These are phyloP conservation scores for Sebastes alutus DNA, from an alignment of 2,797 vertebrate genomes.

Conservation along the genomic window DNA sequence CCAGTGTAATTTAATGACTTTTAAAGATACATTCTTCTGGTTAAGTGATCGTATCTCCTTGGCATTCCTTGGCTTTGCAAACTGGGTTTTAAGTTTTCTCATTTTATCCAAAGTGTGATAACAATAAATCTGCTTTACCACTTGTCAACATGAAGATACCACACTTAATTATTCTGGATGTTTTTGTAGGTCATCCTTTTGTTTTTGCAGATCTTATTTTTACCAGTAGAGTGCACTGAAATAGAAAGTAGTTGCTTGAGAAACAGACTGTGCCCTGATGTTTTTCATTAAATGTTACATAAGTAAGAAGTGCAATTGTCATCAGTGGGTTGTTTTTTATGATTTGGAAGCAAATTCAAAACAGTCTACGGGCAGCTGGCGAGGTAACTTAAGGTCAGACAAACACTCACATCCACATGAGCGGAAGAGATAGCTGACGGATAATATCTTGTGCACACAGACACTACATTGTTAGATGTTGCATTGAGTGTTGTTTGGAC, in stretches of 20 bases:
- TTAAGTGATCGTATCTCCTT: conserved; percentile 23
- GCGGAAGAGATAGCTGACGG: background rate
- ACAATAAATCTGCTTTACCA: background rate
- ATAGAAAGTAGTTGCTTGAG: background rate
- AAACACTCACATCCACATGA: conserved; percentile 27
- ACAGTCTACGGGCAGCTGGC: conserved; percentile 42
- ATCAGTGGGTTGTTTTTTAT: conserved; percentile 23
- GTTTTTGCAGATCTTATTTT: conserved; percentile 9
- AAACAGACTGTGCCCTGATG: conserved; percentile 12
- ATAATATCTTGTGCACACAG: conserved; percentile 5
- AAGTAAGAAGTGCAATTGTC: conserved; percentile 21
- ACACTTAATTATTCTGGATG: background rate
- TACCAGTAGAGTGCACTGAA: background rate
- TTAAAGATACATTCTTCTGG: conserved; percentile 48
- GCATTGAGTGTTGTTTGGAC: conserved; percentile 38
- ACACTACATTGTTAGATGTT: background rate
- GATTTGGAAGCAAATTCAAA: conserved; percentile 20
- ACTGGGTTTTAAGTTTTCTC: background rate
- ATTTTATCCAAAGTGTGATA: background rate
- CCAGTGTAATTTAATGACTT: conserved; percentile 37
- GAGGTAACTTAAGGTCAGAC: conserved; percentile 39
- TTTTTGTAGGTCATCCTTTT: background rate
- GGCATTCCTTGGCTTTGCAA: conserved; percentile 13
- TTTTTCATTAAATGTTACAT: conserved; percentile 39
- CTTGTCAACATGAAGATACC: background rate